Conservation (phyloP, 2,797 vertebrate species). For the Numenius phaeopus region DNA sequence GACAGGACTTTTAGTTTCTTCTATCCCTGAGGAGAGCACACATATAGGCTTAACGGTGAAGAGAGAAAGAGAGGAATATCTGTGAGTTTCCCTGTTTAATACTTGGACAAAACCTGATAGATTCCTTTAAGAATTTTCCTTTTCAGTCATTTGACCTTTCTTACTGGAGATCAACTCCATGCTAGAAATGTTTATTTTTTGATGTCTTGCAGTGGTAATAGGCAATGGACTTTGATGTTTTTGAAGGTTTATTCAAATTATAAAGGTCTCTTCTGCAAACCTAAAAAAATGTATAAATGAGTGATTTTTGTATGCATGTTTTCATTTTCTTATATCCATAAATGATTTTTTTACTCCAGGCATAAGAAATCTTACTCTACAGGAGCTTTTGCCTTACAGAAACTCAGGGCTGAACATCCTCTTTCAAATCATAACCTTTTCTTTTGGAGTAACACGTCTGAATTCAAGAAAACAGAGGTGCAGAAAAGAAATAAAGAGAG, state of each 20-base stretch:
- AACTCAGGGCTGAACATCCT: background rate
- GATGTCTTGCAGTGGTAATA: background rate
- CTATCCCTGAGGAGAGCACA: background rate
- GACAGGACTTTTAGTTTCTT: background rate
- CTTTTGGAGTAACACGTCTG: background rate
- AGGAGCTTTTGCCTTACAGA: background rate
- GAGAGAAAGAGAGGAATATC: background rate
- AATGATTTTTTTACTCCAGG: background rate
- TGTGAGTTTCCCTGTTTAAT: constrained; percentile 7
- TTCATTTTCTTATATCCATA: background rate
- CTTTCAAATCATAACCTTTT: background rate
- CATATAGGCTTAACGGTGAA: background rate
- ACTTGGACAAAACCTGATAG: background rate
- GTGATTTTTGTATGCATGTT: background rate
- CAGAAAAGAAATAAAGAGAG: background rate
- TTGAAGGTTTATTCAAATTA: background rate
- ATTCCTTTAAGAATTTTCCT: background rate
- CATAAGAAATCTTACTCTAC: background rate
- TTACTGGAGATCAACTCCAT: background rate
- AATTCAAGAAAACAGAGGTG: background rate
- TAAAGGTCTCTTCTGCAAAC: background rate
- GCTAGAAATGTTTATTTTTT: background rate
- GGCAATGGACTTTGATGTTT: background rate
- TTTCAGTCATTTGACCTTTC: background rate
- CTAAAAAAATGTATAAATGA: background rate